A percentile compares a stretch with the other conserved stretches of the same genome.
Evolutionary conservation across 2,113 vertebrate genomes (phyloP).

Genomic region (Typhlomys cinereus): DNA sequence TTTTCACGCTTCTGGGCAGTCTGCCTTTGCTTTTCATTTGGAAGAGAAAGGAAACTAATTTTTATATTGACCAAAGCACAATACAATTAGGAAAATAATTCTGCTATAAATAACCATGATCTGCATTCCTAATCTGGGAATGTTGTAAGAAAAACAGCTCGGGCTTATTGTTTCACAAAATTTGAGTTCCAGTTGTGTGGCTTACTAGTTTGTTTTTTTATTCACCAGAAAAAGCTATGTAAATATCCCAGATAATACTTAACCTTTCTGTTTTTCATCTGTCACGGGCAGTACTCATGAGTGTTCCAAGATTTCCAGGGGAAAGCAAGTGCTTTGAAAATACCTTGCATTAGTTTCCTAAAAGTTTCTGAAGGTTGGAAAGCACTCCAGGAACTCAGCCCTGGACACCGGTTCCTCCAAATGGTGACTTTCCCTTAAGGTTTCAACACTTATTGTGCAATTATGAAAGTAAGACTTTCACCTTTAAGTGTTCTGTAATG

Average conservation of each 20-base stretch:
- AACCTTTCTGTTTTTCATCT: background rate
- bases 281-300: background rate
- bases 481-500: slow-evolving; percentile 30
- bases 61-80: slow-evolving; percentile 68
- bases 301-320: slow-evolving; percentile 1
- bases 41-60: slow-evolving; percentile 62
- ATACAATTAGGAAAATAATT: slow-evolving; percentile 70
- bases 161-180: slow-evolving; percentile 20
- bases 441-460: background rate
- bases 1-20: slow-evolving; percentile 53
- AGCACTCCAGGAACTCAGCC: background rate
- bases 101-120: slow-evolving; percentile 62
- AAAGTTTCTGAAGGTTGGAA: background rate
- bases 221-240: background rate
- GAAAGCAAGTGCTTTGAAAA: slow-evolving; percentile 15
- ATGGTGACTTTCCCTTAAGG: slow-evolving; percentile 4
- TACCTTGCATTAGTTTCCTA: background rate
- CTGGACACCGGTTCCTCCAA: background rate
- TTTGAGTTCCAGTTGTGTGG: slow-evolving; percentile 11
- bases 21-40: slow-evolving; percentile 64
- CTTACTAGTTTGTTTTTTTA: background rate
- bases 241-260: background rate
- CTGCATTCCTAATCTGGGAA: slow-evolving; percentile 65
- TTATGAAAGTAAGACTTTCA: slow-evolving; percentile 24
- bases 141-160: slow-evolving; percentile 37